These are phyloP conservation scores for Alectoris magna DNA, from an alignment of 2,797 vertebrate genomes.

Conservation along the genomic window DNA sequence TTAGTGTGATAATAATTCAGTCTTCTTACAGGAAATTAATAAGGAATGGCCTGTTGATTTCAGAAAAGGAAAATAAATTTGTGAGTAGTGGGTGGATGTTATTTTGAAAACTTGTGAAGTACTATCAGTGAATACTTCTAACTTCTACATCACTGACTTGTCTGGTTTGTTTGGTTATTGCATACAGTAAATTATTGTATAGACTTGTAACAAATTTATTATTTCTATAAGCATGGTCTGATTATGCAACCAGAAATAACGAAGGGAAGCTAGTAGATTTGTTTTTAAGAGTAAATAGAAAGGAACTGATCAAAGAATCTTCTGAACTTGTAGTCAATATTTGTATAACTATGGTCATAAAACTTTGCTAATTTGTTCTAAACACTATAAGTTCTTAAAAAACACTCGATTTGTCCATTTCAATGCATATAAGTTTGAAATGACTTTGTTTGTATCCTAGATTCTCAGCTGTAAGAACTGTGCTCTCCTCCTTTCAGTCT, in stretches of 20 bases:
- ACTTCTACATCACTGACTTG: not conserved
- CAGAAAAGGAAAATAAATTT: not conserved
- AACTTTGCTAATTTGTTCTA: not conserved
- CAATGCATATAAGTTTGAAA: not conserved
- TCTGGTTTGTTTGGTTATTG: not conserved
- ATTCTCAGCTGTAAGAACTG: not conserved
- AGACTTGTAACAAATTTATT: not conserved
- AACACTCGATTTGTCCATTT: accelerated
- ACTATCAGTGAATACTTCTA: not conserved
- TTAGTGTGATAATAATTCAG: not conserved
- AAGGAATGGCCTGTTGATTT: not conserved
- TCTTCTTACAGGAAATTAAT: not conserved
- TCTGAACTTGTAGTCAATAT: not conserved
- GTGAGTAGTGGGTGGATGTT: not conserved
- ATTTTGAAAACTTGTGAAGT: not conserved
- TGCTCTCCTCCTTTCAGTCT: not conserved
- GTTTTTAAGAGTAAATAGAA: not conserved
- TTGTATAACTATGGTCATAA: not conserved
- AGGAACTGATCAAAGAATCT: not conserved
- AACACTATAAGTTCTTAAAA: not conserved
- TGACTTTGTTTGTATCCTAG: not conserved
- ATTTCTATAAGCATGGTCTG: not conserved
- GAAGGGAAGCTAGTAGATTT: not conserved
- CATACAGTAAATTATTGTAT: not conserved
- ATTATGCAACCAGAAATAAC: not conserved